These are phyloP conservation scores for Ammodytes marinus DNA, from an alignment of 2,113 vertebrate genomes.

Conservation along the genomic window DNA sequence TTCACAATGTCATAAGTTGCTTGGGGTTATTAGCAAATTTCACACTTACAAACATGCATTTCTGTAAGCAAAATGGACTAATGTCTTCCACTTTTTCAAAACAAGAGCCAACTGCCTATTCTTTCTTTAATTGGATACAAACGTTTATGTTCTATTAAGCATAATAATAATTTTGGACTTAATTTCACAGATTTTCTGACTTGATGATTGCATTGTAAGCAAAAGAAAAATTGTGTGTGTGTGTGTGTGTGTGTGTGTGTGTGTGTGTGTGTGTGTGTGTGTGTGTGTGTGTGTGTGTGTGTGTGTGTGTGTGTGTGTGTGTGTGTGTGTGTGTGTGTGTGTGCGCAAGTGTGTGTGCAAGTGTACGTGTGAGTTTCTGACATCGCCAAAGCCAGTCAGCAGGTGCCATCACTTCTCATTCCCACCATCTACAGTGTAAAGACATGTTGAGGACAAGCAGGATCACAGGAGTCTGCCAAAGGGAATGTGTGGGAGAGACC, in stretches of 20 bases:
- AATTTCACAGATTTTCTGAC: conserved; percentile 71
- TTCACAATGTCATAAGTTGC: conserved; percentile 72
- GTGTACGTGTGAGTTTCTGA: conserved; percentile 68
- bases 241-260: conserved; percentile 44
- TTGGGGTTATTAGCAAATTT: conserved; percentile 58
- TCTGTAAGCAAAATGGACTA: conserved; percentile 1
- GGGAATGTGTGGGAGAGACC: conserved; percentile 73
- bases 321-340: conserved; percentile 3
- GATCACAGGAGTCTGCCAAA: conserved; percentile 64
- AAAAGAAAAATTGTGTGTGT: conserved; percentile 51
- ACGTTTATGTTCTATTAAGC: conserved; percentile 25
- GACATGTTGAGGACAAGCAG: conserved; percentile 70
- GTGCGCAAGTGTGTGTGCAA: conserved; percentile 47
- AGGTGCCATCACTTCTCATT: conserved; percentile 81
- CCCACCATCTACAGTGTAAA: conserved; percentile 69
- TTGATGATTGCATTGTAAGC: conserved; percentile 75
- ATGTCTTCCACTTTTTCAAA: neutral
- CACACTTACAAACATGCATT: conserved; percentile 45
- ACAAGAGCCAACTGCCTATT: conserved; percentile 10
- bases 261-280: conserved; percentile 44
- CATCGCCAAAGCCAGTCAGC: conserved; percentile 72
- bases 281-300: conserved; percentile 24
- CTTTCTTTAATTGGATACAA: conserved; percentile 6
- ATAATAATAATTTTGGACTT: conserved; percentile 41
- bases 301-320: conserved; percentile 41